These are phyloP conservation scores for Gavialis gangeticus DNA, from an alignment of 2,113 vertebrate species.

Conservation along the genomic window DNA sequence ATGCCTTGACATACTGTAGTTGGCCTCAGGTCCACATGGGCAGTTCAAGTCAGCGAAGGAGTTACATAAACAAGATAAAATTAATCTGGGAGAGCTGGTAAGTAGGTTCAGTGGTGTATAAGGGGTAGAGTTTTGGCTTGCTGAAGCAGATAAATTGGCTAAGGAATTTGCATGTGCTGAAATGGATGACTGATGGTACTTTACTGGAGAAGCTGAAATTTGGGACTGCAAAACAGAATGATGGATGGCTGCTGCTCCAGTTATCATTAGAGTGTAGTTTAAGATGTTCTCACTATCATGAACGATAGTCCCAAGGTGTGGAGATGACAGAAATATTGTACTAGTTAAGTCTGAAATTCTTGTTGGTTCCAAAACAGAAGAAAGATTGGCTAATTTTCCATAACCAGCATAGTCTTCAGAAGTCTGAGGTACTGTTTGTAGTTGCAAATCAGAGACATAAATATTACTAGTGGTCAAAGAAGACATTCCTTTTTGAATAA, in stretches of 20 bases:
- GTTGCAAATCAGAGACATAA: not conserved
- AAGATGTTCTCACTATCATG: not conserved
- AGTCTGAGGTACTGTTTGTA: not conserved
- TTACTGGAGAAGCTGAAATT: constrained; percentile 11
- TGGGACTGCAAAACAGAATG: not conserved
- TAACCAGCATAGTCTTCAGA: constrained; percentile 33
- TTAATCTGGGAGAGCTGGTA: not conserved
- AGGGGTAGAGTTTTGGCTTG: constrained; percentile 24
- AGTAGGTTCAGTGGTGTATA: constrained; percentile 3
- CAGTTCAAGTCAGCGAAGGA: constrained; percentile 75
- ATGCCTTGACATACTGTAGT: constrained; percentile 85
- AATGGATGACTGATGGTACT: not conserved
- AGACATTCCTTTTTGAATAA: not conserved
- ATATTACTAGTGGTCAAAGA: not conserved
- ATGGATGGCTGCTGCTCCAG: not conserved
- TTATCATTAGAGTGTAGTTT: not conserved
- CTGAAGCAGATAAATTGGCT: not conserved
- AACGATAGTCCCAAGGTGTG: not conserved
- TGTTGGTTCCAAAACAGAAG: constrained; percentile 17
- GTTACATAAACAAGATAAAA: constrained; percentile 77
- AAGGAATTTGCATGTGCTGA: not conserved
- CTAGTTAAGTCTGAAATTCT: not conserved
- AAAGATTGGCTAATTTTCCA: not conserved
- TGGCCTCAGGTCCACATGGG: constrained; percentile 82
- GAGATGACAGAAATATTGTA: not conserved